These are phyloP conservation scores for Silurus asotus DNA, from an alignment of 2,113 vertebrate species.

Conservation along the genomic window DNA sequence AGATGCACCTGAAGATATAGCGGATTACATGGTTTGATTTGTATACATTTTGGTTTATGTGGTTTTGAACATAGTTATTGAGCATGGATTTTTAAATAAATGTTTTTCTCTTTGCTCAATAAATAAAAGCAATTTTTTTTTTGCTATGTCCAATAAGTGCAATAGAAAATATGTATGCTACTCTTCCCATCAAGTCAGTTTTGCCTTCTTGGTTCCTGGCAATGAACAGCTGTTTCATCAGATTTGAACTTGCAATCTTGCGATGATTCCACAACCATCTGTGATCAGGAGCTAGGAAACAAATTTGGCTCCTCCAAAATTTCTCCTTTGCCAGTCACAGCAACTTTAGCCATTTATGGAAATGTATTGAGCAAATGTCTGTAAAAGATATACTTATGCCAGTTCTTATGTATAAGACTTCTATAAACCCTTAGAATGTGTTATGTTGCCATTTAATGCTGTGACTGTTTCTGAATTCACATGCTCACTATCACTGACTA, in stretches of 20 bases:
- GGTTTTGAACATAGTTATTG: background rate
- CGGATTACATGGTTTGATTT: conserved; percentile 83
- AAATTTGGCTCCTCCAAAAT: background rate
- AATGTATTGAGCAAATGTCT: background rate
- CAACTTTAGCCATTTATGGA: background rate
- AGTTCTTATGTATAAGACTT: too few relatives aligned
- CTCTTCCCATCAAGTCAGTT: background rate
- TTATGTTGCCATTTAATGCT: background rate
- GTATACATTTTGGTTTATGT: background rate
- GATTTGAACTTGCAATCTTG: background rate
- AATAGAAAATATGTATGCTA: background rate
- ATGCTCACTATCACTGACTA: background rate
- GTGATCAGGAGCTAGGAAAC: background rate
- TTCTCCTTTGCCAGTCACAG: background rate
- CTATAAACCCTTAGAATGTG: background rate
- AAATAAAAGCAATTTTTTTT: background rate
- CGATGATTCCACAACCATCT: background rate
- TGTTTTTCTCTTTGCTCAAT: background rate
- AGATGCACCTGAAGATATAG: conserved; percentile 90
- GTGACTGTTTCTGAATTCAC: background rate
- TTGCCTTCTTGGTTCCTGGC: background rate
- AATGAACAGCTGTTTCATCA: background rate
- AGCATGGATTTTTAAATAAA: background rate
- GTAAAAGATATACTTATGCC: background rate
- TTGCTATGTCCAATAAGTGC: background rate